phyloP scores from a whole-genome alignment of 2,797 vertebrate genomes.

The Varecia variegata region DNA sequence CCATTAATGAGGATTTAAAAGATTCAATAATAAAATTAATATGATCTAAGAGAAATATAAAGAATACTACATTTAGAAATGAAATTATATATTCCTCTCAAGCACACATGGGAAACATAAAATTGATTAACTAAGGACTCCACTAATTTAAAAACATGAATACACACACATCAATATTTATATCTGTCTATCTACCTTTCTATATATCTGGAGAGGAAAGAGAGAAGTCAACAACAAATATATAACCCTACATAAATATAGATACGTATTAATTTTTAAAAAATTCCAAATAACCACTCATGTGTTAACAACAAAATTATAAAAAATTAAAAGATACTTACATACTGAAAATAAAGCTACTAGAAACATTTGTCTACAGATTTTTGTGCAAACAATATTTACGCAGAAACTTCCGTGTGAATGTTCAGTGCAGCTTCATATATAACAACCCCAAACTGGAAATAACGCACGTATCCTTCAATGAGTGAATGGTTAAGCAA shows the following conservation, averaged over 20 bases:
- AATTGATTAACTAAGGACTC: neutral
- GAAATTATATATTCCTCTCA: neutral
- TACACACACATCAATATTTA: neutral
- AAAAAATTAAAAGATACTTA: neutral
- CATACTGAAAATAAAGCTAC: neutral
- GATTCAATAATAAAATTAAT: slow-evolving; percentile 15
- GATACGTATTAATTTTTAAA: neutral
- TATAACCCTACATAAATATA: neutral
- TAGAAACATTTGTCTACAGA: neutral
- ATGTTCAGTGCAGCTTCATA: neutral
- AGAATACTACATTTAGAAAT: neutral
- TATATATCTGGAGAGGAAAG: neutral
- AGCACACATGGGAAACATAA: neutral
- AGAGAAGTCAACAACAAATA: neutral
- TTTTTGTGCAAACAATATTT: neutral
- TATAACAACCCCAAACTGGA: neutral
- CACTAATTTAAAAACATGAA: neutral
- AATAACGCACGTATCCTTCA: neutral
- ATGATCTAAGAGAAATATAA: neutral
- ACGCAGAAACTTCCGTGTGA: neutral
- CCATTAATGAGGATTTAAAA: slow-evolving; percentile 30
- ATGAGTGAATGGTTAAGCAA: neutral
- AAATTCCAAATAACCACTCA: neutral
- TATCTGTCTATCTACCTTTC: neutral
- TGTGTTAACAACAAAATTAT: neutral